These are phyloP conservation scores for Macrosiphum euphorbiae DNA, from an alignment of 2,888 invertebrate species.

Conservation along the genomic window DNA sequence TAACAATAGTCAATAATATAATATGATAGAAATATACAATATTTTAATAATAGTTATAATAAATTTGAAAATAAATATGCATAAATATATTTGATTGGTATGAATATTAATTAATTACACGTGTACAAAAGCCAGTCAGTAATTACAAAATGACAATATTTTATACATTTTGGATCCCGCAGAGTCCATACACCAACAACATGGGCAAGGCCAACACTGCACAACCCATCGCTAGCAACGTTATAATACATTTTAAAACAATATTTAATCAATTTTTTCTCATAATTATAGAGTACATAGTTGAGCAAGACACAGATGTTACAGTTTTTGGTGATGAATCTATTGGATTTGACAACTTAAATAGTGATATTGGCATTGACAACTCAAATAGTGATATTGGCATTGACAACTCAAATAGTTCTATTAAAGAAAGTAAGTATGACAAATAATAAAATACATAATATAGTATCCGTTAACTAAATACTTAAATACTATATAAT, in stretches of 20 bases:
- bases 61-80: no score
- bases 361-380: no score
- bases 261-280: background rate
- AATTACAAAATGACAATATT: background rate
- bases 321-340: background rate
- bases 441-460: background rate
- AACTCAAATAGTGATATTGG: no score
- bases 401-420: background rate
- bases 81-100: no score
- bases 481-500: background rate
- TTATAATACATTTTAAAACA: background rate
- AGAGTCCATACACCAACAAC: background rate
- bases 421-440: background rate
- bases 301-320: background rate
- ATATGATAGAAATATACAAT: no score
- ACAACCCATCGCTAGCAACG: background rate
- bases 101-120: no score
- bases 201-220: background rate
- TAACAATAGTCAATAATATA: no score
- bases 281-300: background rate
- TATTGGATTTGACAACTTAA: background rate
- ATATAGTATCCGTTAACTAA: background rate
- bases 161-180: background rate
- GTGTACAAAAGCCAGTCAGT: no score
- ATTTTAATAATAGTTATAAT: no score